Evolutionary conservation across 2,113 vertebrate species (phyloP).

Genomic region (Ochotona princeps): DNA sequence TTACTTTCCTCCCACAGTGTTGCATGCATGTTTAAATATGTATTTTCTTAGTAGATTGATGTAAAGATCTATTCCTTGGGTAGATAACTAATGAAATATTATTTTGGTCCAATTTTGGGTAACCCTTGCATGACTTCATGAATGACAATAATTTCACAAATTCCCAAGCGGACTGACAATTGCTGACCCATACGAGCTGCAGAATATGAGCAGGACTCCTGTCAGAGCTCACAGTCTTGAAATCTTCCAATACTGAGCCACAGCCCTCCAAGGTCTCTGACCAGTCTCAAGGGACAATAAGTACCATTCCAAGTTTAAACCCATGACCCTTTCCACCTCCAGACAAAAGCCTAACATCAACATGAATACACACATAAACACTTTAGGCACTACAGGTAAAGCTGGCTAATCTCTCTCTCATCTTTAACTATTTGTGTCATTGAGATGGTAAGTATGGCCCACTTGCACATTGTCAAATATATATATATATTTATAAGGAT

Average conservation of each 20-base stretch:
- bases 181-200: neutral
- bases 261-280: neutral
- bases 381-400: slow-evolving; percentile 23
- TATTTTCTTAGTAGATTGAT: neutral
- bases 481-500: neutral
- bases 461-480: slow-evolving; percentile 22
- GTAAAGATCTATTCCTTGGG: neutral
- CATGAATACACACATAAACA: neutral
- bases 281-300: slow-evolving; percentile 1
- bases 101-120: slow-evolving; percentile 43
- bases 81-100: slow-evolving; percentile 35
- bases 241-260: neutral
- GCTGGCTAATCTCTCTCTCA: slow-evolving; percentile 8
- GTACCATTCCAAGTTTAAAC: neutral
- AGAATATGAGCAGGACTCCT: neutral
- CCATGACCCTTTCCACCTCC: slow-evolving; percentile 11
- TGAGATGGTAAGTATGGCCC: neutral
- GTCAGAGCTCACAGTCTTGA: neutral
- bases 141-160: slow-evolving; percentile 54
- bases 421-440: neutral
- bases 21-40: neutral
- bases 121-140: neutral
- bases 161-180: slow-evolving; percentile 3
- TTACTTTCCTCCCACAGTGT: neutral
- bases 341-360: slow-evolving; percentile 47